Base-by-base conservation (phyloP, 2,113 vertebrate genomes). In the Oxyura jamaicensis region DNA sequence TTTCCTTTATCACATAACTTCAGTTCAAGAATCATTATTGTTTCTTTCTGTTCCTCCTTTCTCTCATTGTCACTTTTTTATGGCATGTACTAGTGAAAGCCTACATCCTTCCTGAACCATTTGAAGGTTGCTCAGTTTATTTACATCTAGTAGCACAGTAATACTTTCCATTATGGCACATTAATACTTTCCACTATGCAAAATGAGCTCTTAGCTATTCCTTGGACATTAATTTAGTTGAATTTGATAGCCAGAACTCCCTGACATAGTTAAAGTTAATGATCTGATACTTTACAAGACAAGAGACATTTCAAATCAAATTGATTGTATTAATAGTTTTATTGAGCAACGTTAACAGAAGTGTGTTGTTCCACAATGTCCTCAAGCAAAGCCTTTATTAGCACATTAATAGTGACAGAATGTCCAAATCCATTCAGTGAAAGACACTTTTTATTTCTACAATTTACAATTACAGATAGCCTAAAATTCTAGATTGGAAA, bases 261-360 rank as follows among this genome's bases (percentile, higher is more conserved):
- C 84, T 94, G 81, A 94, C 83, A 95, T 87, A 96, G 90, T 95
- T 97, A 93, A 96, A 97, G 92, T 97, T 98, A 98, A 98, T 85
- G 96, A 90, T 46, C 96, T 97, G 91, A 73, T 96, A 62, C 95
- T 95, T 97, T 96, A 97, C 90, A 97, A 97, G 92, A 95, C 63
- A 86, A 90, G 93, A 96, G 85, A 94, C 72, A 96, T 96, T 97
- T 97, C 85, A 95, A 92, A 90, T 96, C 73, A 97, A 96, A 97
- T 90, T 97, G 91, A 91, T 97, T 29, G 8, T 92, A 96, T 97
- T 97, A 97, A 97, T 94, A 96, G 78, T 94, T 97, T 97, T 97
- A 97, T 87, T 95, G 93, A 97, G 77, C 91, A 97, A 86, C 68
- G 75, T 94, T 96, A 97, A 91, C 65, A 91, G 82, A 83, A 97